A percentile compares a stretch with the other conserved stretches of the same genome.
phyloP scores from a whole-genome alignment of 2,888 invertebrate species.

The Thysanoteuthis rhombus region DNA sequence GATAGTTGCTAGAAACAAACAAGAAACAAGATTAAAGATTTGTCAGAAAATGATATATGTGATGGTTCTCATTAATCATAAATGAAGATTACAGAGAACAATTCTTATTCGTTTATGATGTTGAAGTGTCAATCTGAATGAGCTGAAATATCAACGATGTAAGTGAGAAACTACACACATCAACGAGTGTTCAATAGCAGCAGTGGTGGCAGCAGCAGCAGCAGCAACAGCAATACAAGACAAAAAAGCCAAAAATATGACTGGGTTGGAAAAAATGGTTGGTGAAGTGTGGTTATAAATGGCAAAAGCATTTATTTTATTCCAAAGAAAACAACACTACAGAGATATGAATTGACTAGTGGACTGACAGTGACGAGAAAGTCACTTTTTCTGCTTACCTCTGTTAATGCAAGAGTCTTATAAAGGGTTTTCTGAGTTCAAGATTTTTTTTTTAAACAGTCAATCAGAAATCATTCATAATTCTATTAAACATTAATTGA shows the following conservation, averaged over 20 bases:
- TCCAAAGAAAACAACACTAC: too few relatives aligned
- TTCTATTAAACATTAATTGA: too few relatives aligned
- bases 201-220: not conserved
- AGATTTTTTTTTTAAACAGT: too few relatives aligned
- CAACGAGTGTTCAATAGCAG: not conserved
- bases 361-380: too few relatives aligned
- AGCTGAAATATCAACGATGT: not conserved
- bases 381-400: too few relatives aligned
- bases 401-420: too few relatives aligned
- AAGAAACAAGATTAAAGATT: not conserved
- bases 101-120: not conserved
- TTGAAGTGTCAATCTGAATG: not conserved
- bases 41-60: not conserved
- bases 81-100: not conserved
- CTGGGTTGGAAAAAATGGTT: not conserved
- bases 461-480: too few relatives aligned
- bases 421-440: too few relatives aligned
- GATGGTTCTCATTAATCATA: not conserved
- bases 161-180: not conserved
- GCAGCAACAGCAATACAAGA: not conserved
- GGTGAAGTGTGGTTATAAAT: not conserved
- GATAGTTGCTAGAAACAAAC: not conserved
- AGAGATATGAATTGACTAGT: too few relatives aligned
- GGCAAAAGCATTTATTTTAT: not conserved
- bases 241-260: not conserved